Conservation (phyloP, 2,113 vertebrate species). For the Odontophorus gujanensis region DNA sequence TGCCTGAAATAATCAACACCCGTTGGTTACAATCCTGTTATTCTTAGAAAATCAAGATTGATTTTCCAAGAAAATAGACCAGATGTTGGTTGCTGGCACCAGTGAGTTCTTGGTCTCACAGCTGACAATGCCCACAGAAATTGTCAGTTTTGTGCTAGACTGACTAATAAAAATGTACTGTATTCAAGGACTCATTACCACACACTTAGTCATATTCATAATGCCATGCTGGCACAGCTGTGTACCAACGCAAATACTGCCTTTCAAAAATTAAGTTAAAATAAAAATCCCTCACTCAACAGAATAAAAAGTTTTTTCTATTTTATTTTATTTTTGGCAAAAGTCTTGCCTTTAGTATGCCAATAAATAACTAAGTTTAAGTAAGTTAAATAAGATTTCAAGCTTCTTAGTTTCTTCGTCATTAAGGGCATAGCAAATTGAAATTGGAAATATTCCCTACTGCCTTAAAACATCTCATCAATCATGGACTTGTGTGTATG, state of each 20-base stretch:
- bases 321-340: constrained; percentile 51
- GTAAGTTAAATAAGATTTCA: constrained; percentile 70
- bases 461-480: constrained; percentile 55
- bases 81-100: background rate
- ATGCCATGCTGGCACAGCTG: constrained; percentile 37
- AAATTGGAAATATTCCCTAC: constrained; percentile 56
- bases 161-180: background rate
- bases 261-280: constrained; percentile 13
- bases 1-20: background rate
- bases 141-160: background rate
- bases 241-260: constrained; percentile 54
- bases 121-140: constrained; percentile 8
- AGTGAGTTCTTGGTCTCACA: background rate
- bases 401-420: constrained; percentile 61
- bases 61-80: constrained; percentile 43
- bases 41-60: background rate
- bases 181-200: constrained; percentile 4
- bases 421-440: constrained; percentile 64
- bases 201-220: constrained; percentile 45
- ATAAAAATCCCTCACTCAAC: constrained; percentile 36
- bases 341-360: constrained; percentile 3
- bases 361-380: constrained; percentile 60
- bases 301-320: constrained; percentile 24
- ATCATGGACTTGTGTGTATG: constrained; percentile 47
- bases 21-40: background rate